Base-by-base conservation (phyloP, 1,140 invertebrate species). In the Triops longicaudatus region DNA sequence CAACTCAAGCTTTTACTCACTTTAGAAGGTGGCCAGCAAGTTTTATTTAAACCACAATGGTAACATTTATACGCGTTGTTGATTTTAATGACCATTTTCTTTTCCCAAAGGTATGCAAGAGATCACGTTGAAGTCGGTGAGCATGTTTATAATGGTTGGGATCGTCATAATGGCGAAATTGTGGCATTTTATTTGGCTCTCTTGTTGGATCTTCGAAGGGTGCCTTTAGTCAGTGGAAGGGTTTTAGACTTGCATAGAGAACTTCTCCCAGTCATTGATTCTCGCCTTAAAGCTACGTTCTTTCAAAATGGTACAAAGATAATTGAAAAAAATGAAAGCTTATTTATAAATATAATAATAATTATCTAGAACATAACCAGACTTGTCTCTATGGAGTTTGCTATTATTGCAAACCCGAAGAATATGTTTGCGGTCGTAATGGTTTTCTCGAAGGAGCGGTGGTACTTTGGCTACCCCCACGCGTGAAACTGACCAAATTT, bases 131-230 rank as follows among this genome's bases (percentile, higher is more conserved):
- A 87, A 77, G 86, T 87, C 82, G 86, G 75, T 10, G 17, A 22
- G 2, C 78, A 78, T 27, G 84, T 85, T 11, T 96, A 96, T 86
- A 88, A 89, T 73, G 96, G 96, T 22, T 93, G 92, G 83, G 96
- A 98, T 84, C 86, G 95, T 12, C 94, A 97, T 82, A 93, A 93
- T 84, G 94, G 93, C n/a, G 96, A 98, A 88, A 91, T 97, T n/a
- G 91, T 93, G 80, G 92, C 92, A n/a, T 97, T 97, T 85, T 94
- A 96, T 85, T 86, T 97, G 78, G 91, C 91, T 73, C 89, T 91
- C 75, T 84, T 96, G 26, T 83, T 98, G 22, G 90, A 91, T 76
- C 87, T 95, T 75, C 88, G 90, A 80, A 88, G 91, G 85, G 91
- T 91, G 37, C 93, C 95, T 1, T 86, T 96, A 71, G 90, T 90